phyloP scores from a whole-genome alignment of 2,113 vertebrate species.

The Megaptera novaeangliae region DNA sequence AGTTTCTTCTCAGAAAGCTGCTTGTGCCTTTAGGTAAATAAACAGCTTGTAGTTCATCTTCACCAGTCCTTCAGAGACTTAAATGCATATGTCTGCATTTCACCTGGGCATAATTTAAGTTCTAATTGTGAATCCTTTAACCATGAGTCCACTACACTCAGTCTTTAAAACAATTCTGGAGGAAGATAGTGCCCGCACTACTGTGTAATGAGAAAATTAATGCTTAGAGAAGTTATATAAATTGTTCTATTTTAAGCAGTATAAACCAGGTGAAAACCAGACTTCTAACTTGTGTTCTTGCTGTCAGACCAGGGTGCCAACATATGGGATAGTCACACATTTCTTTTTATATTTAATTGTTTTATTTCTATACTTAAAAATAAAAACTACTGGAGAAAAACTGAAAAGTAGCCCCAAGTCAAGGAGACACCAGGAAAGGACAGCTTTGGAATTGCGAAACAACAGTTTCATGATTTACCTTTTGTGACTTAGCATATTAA shows the following conservation, averaged over 20 bases:
- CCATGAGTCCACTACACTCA: background rate
- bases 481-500: constrained; percentile 46
- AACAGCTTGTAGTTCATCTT: background rate
- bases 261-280: background rate
- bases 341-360: background rate
- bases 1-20: background rate
- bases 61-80: background rate
- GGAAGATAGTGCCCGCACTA: background rate
- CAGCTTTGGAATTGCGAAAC: background rate
- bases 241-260: background rate
- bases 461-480: background rate
- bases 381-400: background rate
- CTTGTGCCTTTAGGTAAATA: background rate
- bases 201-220: background rate
- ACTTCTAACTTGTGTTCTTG: background rate
- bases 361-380: background rate
- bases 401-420: background rate
- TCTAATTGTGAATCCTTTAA: background rate
- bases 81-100: background rate
- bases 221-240: background rate
- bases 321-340: background rate
- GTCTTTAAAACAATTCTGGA: background rate
- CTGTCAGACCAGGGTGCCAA: background rate
- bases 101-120: background rate
- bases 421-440: background rate